phyloP scores from a whole-genome alignment of 92 coral and sea anemone species.

The Actinostola sp. region DNA sequence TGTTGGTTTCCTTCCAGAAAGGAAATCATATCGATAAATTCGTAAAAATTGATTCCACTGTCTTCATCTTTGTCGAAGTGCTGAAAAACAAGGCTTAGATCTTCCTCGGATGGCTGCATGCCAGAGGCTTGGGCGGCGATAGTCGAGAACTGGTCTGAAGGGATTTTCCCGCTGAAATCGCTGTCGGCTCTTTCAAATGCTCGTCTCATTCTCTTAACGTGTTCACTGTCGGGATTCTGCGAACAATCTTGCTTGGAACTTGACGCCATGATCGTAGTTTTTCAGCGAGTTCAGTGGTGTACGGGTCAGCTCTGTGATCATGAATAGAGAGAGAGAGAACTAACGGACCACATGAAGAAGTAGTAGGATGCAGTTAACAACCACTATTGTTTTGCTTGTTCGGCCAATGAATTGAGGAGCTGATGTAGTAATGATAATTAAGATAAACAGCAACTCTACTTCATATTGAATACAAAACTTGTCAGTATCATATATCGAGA shows the following conservation, averaged over 20 bases:
- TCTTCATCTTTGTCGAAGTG: constrained; percentile 70
- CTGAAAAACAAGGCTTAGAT: constrained; percentile 50
- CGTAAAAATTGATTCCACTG: constrained; percentile 64
- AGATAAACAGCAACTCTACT: too few relatives aligned
- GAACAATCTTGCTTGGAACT: constrained; percentile 9
- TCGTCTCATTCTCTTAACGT: constrained; percentile 10
- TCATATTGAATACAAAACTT: neutral
- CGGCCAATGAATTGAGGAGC: neutral
- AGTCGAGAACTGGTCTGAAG: constrained; percentile 56
- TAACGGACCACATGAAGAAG: too few relatives aligned
- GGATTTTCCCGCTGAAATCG: constrained; percentile 64
- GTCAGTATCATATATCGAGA: too few relatives aligned
- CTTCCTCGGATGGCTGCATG: constrained; percentile 45
- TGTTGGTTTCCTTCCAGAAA: constrained; percentile 54
- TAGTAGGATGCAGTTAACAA: neutral
- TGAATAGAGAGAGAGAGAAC: neutral
- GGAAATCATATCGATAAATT: constrained; percentile 67
- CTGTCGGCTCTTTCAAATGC: constrained; percentile 71
- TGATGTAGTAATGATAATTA: neutral
- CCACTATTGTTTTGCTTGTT: constrained; percentile 1
- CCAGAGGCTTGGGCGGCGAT: constrained; percentile 70
- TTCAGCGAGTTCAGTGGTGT: neutral
- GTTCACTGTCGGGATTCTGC: constrained; percentile 9
- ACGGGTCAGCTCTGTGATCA: neutral
- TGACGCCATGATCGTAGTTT: neutral